A percentile compares a stretch with the other conserved stretches of the same genome.
Evolutionary conservation across 2,113 vertebrate species (phyloP).

Genomic region (Phycodurus eques): DNA sequence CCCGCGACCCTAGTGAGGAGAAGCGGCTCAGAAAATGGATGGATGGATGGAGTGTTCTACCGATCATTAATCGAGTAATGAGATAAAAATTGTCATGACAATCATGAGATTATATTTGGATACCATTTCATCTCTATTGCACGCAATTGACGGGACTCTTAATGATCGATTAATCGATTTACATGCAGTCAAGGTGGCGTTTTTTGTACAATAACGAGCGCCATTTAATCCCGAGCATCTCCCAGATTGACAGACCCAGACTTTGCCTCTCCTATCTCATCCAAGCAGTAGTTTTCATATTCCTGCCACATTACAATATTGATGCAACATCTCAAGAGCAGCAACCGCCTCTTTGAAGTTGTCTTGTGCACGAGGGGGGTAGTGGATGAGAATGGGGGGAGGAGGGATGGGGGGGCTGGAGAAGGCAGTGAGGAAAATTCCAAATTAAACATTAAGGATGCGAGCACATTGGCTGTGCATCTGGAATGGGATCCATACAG

Average conservation of each 20-base stretch:
- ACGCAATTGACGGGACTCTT: neutral
- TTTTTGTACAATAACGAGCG: constrained; percentile 25
- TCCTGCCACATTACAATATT: constrained; percentile 78
- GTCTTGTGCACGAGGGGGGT: constrained; percentile 44
- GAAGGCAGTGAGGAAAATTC: constrained; percentile 72
- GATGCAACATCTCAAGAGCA: constrained; percentile 78
- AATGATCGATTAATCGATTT: neutral
- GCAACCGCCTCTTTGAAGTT: constrained; percentile 77
- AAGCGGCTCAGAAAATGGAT: too few relatives aligned
- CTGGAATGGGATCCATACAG: constrained; percentile 77
- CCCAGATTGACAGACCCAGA: constrained; percentile 52
- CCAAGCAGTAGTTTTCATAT: constrained; percentile 72
- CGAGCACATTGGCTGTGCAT: constrained; percentile 74
- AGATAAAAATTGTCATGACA: neutral
- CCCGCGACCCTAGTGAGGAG: too few relatives aligned
- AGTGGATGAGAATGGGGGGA: neutral
- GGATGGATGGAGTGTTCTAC: too few relatives aligned
- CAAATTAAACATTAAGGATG: constrained; percentile 80
- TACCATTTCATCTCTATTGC: neutral
- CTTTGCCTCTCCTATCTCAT: constrained; percentile 70
- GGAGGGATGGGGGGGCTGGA: constrained; percentile 1
- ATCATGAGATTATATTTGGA: neutral
- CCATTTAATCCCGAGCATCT: constrained; percentile 64
- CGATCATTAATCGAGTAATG: neutral
- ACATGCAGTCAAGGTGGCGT: constrained; percentile 30